These are phyloP conservation scores for Calvadosia cruxmelitensis DNA, from an alignment of 30 jellyfish, hydroid and myxozoan genomes.

Conservation along the genomic window DNA sequence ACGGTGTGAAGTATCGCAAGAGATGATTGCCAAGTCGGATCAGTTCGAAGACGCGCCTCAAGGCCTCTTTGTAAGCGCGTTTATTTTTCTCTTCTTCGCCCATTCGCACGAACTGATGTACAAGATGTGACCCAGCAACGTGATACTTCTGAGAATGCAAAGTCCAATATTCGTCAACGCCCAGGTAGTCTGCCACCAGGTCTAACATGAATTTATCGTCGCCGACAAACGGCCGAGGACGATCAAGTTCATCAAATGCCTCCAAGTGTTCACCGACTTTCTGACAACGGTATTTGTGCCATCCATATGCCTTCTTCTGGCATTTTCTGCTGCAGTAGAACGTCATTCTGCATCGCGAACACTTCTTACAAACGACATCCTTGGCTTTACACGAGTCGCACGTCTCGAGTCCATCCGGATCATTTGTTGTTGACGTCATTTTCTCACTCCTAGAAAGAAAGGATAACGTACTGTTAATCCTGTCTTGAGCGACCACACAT, in stretches of 20 bases:
- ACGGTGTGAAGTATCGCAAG: background rate
- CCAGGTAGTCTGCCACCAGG: constrained; percentile 6
- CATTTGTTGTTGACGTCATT: no score
- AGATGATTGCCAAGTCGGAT: constrained; percentile 12
- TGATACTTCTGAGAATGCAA: background rate
- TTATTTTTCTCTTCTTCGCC: background rate
- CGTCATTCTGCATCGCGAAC: constrained; percentile 2
- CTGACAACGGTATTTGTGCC: background rate
- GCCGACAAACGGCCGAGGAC: background rate
- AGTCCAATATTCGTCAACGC: no score
- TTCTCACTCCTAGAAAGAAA: no score
- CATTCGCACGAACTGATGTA: background rate
- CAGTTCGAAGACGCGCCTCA: background rate
- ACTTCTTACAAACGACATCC: constrained; percentile 4
- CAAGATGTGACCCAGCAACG: background rate
- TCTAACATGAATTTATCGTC: background rate
- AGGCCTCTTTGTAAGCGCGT: constrained; percentile 1
- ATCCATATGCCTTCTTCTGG: constrained; percentile 1
- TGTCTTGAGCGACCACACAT: no score
- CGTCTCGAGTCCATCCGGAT: no score
- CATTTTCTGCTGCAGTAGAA: constrained; percentile 12
- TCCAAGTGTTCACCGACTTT: background rate
- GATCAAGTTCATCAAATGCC: background rate
- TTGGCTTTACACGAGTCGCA: no score
- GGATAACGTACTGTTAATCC: no score